phyloP scores from a whole-genome alignment of 2,113 vertebrate species.

The Laticauda laticaudata region DNA sequence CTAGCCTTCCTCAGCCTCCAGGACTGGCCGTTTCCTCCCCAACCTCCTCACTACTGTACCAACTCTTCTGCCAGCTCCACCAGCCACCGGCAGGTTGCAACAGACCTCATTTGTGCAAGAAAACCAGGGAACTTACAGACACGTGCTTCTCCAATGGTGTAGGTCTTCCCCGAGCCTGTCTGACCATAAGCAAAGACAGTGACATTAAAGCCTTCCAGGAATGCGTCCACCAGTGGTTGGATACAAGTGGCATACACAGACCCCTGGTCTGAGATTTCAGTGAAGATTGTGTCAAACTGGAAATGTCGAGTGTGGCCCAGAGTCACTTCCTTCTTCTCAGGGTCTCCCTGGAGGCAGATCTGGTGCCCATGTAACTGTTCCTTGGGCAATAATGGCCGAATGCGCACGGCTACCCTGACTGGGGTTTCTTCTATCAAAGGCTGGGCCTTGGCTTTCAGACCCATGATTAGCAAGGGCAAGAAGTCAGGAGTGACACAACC shows the following conservation, averaged over 20 bases:
- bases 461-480: constrained; percentile 65
- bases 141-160: constrained; percentile 91
- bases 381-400: constrained; percentile 88
- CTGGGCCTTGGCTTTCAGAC: constrained; percentile 77
- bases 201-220: constrained; percentile 92
- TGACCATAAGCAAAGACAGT: constrained; percentile 95
- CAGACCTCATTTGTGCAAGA: background rate
- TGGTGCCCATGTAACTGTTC: constrained; percentile 86
- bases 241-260: constrained; percentile 83
- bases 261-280: constrained; percentile 81
- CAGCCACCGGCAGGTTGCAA: too few species aligned
- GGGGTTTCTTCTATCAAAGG: constrained; percentile 75
- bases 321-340: constrained; percentile 70
- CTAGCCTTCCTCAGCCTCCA: too few species aligned
- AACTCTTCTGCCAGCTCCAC: too few species aligned
- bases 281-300: constrained; percentile 81
- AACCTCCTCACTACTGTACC: too few species aligned
- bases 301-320: constrained; percentile 87
- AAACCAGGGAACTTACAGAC: constrained; percentile 79
- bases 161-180: constrained; percentile 94
- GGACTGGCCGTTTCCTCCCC: too few species aligned
- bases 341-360: constrained; percentile 80
- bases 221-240: constrained; percentile 87
- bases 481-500: background rate
- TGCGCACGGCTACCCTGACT: constrained; percentile 83